A percentile compares a stretch with the other conserved stretches of the same genome.
Conservation (phyloP, 1,140 invertebrate genomes). For the Drosophila busckii region DNA sequence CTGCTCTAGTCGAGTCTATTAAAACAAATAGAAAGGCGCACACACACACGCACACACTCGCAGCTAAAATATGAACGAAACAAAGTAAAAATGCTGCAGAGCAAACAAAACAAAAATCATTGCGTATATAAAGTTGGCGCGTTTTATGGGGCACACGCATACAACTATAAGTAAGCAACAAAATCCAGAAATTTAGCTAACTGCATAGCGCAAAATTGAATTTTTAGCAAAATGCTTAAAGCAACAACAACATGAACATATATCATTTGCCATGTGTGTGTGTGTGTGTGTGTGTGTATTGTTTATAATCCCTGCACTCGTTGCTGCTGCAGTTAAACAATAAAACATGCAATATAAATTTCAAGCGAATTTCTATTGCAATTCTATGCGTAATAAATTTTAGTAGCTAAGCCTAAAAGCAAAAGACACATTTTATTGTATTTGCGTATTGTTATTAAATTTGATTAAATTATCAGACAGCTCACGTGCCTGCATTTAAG, state of each 20-base stretch:
- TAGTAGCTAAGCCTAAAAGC: constrained; percentile 9
- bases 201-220: constrained; percentile 68
- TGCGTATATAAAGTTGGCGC: constrained; percentile 38
- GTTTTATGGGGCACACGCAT: constrained; percentile 1
- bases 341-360: constrained; percentile 73
- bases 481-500: constrained; percentile 19
- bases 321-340: constrained; percentile 39
- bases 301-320: no score
- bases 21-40: constrained; percentile 61
- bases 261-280: constrained; percentile 34
- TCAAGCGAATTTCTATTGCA: constrained; percentile 61
- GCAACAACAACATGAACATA: constrained; percentile 32
- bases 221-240: constrained; percentile 45
- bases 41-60: constrained; percentile 4
- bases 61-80: constrained; percentile 51
- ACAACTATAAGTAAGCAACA: constrained; percentile 21
- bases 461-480: no score
- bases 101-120: constrained; percentile 27
- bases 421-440: no score
- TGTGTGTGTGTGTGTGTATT: constrained; percentile 5
- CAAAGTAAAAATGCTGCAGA: constrained; percentile 24
- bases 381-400: constrained; percentile 73
- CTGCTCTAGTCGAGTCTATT: constrained; percentile 52
- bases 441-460: no score
- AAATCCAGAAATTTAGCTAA: constrained; percentile 60